Evolutionary conservation across 2,797 vertebrate species (phyloP), one percentile per base, ranked within the genome.

Genomic region (Tachyglossus aculeatus): DNA sequence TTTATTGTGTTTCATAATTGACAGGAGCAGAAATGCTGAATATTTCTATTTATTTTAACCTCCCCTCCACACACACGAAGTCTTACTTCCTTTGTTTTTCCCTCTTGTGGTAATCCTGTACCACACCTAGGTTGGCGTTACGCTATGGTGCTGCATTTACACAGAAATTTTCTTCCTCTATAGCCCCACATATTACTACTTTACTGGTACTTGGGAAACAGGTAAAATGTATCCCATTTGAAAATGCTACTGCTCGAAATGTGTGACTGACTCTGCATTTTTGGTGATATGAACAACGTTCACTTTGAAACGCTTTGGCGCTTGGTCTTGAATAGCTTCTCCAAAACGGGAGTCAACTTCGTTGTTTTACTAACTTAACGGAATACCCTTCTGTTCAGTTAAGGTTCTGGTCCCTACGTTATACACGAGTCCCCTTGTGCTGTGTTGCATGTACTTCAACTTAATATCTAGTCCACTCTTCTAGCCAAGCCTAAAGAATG

Each of bases 191-290:
- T 93, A 95, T 99, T 93, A 99, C 98, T 84, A 96, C 97, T 80
- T 91, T 98, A 83, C 91, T 99, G 94, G 98, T 99, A 92, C 94
- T 97, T 82, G 96, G 97, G 90, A 99, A 98, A 89, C 98, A 99
- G 98, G 97, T 99, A 99, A 92, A 87, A 94, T 77, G 80, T 81
- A 84, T 83, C 76, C 39, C 83, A 67, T 77, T 70, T 78, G 88
- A 74, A 82, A 69, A 48, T 70, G 50, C 37, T 73, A 66, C 89
- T 91, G 93, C 91, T 54, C 89, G 82, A 79, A 55, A 70, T 3
- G 70, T 74, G 84, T 87, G 80, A 54, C 58, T 82, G 87, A 81
- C 38, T 83, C 83, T 90, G 89, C 71, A 54, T 87, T 90, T n/a
- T 68, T 67, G 58, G 47, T 59, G 21, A 81, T 77, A 62, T 78